Evolutionary conservation across 2,888 invertebrate genomes (phyloP).

Genomic region (Axea sp.): DNA sequence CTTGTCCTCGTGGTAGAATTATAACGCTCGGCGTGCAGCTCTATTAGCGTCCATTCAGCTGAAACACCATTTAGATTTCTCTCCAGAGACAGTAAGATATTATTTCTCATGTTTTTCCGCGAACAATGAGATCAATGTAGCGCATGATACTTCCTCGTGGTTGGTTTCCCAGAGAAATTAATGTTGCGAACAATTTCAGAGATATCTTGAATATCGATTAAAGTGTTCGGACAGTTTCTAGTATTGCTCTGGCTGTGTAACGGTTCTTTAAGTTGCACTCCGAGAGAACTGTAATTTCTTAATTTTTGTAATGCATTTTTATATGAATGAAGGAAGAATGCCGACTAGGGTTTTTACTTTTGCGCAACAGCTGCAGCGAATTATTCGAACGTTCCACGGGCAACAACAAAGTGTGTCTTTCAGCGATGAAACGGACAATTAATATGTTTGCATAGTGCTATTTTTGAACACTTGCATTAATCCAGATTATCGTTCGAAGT

Average conservation of each 20-base stretch:
- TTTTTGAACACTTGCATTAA: no score
- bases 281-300: constrained; percentile 31
- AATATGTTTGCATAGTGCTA: no score
- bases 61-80: constrained; percentile 64
- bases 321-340: no score
- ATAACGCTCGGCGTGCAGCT: constrained; percentile 49
- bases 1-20: constrained; percentile 45
- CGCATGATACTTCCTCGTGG: constrained; percentile 57
- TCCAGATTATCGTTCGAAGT: no score
- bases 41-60: constrained; percentile 65
- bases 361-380: no score
- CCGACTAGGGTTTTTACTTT: no score
- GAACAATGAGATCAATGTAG: constrained; percentile 63
- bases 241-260: constrained; percentile 27
- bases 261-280: constrained; percentile 11
- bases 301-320: constrained; percentile 33
- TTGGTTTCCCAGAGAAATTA: constrained; percentile 64
- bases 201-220: constrained; percentile 51
- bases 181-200: constrained; percentile 62
- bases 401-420: no score
- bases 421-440: no score
- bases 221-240: constrained; percentile 26
- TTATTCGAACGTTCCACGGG: no score
- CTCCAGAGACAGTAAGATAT: constrained; percentile 55
- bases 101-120: constrained; percentile 60